phyloP scores from a whole-genome alignment of 2,113 vertebrate species.

The Ariopsis seemanni region DNA sequence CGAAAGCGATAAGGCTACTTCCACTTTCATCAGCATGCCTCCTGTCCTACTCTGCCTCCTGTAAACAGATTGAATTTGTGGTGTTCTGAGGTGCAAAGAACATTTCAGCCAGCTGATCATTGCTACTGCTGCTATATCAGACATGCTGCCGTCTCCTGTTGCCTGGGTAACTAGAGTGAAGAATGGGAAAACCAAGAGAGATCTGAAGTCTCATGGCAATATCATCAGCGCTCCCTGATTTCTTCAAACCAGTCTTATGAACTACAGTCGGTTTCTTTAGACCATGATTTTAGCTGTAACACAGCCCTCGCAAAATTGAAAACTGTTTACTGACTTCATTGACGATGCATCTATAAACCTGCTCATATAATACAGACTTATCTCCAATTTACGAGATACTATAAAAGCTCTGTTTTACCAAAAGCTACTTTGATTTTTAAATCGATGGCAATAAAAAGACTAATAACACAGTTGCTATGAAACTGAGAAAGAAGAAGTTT shows the following conservation, averaged over 20 bases:
- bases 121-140: slow-evolving; percentile 36
- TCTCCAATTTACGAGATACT: not conserved
- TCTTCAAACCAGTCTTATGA: not conserved
- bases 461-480: not conserved
- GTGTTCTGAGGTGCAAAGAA: slow-evolving; percentile 12
- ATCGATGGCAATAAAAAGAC: not conserved
- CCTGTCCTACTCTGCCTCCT: not conserved
- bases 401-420: not conserved
- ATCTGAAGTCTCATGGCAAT: slow-evolving; percentile 28
- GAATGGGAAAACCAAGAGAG: slow-evolving; percentile 18
- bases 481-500: not conserved
- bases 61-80: not conserved
- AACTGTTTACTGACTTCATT: not conserved
- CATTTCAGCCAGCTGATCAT: slow-evolving; percentile 45
- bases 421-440: slow-evolving; percentile 9
- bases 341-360: not conserved
- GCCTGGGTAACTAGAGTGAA: slow-evolving; percentile 45
- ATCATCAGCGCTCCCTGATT: not conserved
- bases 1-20: not conserved
- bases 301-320: not conserved
- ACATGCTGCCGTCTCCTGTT: slow-evolving; percentile 49
- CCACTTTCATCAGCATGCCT: slow-evolving; percentile 6
- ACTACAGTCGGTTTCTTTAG: not conserved
- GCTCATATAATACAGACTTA: not conserved
- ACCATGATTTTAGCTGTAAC: not conserved